Base-by-base conservation (phyloP, 2,888 invertebrate genomes). In the Panzeria rudis region DNA sequence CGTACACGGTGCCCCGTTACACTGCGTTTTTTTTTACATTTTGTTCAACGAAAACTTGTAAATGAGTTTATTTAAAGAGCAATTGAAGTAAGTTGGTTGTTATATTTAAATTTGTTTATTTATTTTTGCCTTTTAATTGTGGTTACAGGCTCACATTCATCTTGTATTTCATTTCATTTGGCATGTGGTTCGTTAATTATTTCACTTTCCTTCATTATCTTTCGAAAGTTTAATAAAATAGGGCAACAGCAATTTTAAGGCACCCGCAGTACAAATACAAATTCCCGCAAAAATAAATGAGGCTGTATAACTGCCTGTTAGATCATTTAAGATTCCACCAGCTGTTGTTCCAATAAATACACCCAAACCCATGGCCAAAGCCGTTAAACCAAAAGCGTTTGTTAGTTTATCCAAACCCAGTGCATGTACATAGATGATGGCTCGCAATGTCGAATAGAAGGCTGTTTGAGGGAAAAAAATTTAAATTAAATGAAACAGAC, bases 371-470 rank as follows among this genome's bases (percentile, higher is more conserved):
- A 96, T 96, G 89, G 96, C 96, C 88, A 97, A 93, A 62, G 96
- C 93, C 13, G 95, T 93, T 35, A 97, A 92, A 20, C 97, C 97
- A 91, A 96, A 97, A 29, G 96, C 96, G 91, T 96, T 97, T 17
- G 96, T 97, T 83, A 97, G 92, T 89, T 95, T 95, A 85, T 96
- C 95, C 86, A 97, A 92, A 0, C 97, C 96, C 73, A 97, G 90
- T 20, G 96, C 93, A 87, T 96, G 96, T 8, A 97, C 97, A 77
- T 96, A 94, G 71, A 97, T 94, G 69, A 97, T 95, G 29, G 97
- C 95, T 84, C 97, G 94, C 64, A 97, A 92, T 0, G 96, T 95
- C 9, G 96, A 95, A 90, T 95, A 96, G 54, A 95, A 95, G 25
- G 97, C 97, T 97, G 41, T 2, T 2, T 29, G 25, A 20, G 47